Evolutionary conservation across 2,888 invertebrate species (phyloP).

Genomic region (Oxyscelio sp.): DNA sequence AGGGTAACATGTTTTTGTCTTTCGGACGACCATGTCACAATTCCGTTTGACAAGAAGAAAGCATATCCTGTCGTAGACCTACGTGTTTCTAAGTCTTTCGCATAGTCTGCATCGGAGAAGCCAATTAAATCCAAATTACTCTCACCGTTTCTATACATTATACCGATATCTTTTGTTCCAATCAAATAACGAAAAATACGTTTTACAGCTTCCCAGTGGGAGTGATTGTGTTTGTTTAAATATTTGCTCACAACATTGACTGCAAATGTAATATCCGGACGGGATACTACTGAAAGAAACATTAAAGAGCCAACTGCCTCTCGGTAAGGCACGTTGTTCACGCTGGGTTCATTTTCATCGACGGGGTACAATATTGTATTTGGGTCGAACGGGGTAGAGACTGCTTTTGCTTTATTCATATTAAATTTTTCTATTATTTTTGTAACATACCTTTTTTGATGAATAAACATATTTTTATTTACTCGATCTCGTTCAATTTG

Average conservation of each 20-base stretch:
- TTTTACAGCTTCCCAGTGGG: conserved; percentile 55
- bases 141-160: conserved; percentile 32
- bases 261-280: conserved; percentile 46
- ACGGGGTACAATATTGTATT: not conserved
- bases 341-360: not conserved
- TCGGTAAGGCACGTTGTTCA: not conserved
- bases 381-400: not conserved
- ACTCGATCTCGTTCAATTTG: conserved; percentile 50
- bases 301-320: conserved; percentile 37
- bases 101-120: conserved; percentile 67
- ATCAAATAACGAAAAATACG: conserved; percentile 45
- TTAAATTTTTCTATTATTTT: conserved; percentile 49
- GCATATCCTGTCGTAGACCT: conserved; percentile 77
- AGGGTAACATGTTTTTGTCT: conserved; percentile 72
- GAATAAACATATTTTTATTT: conserved; percentile 36
- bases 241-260: conserved; percentile 31
- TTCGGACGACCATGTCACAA: conserved; percentile 75
- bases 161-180: conserved; percentile 27
- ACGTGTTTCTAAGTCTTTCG: conserved; percentile 65
- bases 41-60: conserved; percentile 60
- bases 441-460: conserved; percentile 59
- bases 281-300: conserved; percentile 27
- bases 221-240: conserved; percentile 12
- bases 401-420: conserved; percentile 60
- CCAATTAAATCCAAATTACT: conserved; percentile 26